Conservation (phyloP, 2,888 invertebrate genomes). For the Trichogramma dendrolimi region DNA sequence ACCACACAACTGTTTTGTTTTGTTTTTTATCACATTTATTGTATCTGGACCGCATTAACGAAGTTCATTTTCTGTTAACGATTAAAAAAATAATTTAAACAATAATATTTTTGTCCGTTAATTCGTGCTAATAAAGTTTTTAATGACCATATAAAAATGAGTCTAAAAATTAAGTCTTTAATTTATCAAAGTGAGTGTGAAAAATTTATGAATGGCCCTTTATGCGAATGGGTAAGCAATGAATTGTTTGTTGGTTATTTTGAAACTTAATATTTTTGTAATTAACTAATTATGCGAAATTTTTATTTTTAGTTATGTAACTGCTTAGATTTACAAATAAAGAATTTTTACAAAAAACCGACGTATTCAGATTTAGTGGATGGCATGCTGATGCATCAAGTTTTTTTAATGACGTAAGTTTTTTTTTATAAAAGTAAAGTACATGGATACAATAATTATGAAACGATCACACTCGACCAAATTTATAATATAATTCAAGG, state of each 20-base stretch:
- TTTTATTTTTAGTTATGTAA: background rate
- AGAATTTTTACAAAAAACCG: background rate
- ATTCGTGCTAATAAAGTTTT: too few relatives aligned
- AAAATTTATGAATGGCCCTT: constrained; percentile 15
- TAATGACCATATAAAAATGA: too few relatives aligned
- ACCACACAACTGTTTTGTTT: too few relatives aligned
- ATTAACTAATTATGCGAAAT: constrained; percentile 7
- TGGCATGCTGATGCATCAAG: constrained; percentile 17
- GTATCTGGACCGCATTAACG: too few relatives aligned
- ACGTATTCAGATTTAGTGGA: constrained; percentile 12
- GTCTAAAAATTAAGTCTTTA: too few relatives aligned
- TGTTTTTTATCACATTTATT: too few relatives aligned
- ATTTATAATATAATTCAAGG: constrained; percentile 1
- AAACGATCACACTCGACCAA: too few relatives aligned
- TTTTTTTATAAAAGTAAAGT: background rate
- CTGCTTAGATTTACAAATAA: too few relatives aligned
- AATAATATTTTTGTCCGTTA: too few relatives aligned
- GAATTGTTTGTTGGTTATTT: background rate
- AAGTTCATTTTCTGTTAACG: too few relatives aligned
- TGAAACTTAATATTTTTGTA: constrained; percentile 1
- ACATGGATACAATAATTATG: too few relatives aligned
- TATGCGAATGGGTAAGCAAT: constrained; percentile 20
- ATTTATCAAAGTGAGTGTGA: background rate
- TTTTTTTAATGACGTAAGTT: constrained; percentile 21
- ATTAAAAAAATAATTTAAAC: too few relatives aligned